Conservation (phyloP, 2,797 vertebrate genomes). For the Acanthiza pusilla region DNA sequence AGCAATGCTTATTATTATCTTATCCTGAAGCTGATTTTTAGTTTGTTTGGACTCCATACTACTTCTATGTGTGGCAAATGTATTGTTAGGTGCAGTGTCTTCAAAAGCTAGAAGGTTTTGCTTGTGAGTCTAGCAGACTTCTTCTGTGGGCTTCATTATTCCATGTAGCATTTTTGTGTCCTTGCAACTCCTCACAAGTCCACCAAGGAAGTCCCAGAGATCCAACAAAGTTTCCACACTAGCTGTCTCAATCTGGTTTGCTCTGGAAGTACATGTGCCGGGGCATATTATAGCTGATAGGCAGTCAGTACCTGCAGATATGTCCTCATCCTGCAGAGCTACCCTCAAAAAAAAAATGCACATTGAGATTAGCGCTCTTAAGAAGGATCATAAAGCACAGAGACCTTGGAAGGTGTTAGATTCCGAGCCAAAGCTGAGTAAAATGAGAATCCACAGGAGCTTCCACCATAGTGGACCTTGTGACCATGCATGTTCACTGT, state of each 20-base stretch:
- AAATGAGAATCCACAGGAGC: neutral
- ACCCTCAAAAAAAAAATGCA: neutral
- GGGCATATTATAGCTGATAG: neutral
- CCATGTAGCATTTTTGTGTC: neutral
- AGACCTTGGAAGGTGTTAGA: neutral
- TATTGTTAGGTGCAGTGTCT: neutral
- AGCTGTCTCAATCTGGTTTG: neutral
- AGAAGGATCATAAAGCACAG: neutral
- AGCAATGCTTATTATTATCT: neutral
- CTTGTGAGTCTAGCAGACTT: neutral
- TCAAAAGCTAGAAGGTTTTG: neutral
- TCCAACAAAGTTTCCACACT: neutral
- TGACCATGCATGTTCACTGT: neutral
- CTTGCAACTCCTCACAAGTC: neutral
- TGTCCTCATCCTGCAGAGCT: neutral
- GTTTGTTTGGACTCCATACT: neutral
- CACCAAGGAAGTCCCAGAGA: neutral
- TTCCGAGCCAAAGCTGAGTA: neutral
- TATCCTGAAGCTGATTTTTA: neutral
- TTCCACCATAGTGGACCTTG: neutral
- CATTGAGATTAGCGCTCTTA: neutral
- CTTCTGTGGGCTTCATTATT: neutral
- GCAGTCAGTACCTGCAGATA: neutral
- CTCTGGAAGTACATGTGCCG: neutral
- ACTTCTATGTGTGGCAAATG: neutral